Conservation (phyloP, 2,888 invertebrate species). For the Drosophila fungiperda region DNA sequence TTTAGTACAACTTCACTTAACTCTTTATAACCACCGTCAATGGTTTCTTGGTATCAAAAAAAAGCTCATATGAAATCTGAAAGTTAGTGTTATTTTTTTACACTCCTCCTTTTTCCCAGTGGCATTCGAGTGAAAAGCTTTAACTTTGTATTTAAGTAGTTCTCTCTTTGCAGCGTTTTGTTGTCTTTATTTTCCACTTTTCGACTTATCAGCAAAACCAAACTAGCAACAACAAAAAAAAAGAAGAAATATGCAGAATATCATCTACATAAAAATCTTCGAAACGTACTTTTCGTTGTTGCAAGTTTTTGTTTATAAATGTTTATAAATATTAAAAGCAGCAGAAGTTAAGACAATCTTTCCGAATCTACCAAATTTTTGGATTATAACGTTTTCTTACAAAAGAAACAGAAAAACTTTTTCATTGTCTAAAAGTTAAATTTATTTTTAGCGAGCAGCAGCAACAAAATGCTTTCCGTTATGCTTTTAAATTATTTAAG, state of each 20-base stretch:
- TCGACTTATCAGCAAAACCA: neutral
- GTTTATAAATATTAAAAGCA: constrained; percentile 11
- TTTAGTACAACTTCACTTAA: neutral
- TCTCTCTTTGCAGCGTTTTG: constrained; percentile 13
- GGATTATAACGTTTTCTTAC: neutral
- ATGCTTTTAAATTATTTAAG: neutral
- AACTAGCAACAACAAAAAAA: neutral
- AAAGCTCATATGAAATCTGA: constrained; percentile 61
- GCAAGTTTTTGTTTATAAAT: constrained; percentile 7
- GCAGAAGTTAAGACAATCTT: neutral
- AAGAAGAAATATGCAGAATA: neutral
- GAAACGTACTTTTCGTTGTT: neutral
- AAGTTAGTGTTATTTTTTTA: constrained; percentile 58
- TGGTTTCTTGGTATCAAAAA: neutral
- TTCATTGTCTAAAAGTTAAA: constrained; percentile 1
- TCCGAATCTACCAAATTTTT: neutral
- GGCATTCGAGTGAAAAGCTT: constrained; percentile 27
- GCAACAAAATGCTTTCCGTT: neutral
- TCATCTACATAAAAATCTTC: neutral
- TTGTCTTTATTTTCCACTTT: constrained; percentile 5
- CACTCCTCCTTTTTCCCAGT: neutral
- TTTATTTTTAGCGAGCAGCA: neutral
- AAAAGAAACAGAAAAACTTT: neutral
- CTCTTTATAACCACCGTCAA: neutral
- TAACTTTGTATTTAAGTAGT: constrained; percentile 51